Conservation (phyloP, 2,797 vertebrate genomes). For the Serranus cabrilla region DNA sequence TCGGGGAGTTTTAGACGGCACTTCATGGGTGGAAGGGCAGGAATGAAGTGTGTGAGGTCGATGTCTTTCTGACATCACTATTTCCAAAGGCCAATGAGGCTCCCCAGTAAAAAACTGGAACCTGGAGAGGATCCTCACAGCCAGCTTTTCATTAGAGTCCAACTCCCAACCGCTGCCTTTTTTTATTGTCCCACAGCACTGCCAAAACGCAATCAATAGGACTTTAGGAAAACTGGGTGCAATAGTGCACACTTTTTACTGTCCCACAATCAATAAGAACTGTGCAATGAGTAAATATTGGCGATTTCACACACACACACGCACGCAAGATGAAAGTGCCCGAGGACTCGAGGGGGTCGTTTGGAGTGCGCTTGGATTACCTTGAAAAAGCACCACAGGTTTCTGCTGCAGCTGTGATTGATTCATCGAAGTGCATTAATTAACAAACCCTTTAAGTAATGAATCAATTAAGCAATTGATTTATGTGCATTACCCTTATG, state of each 20-base stretch:
- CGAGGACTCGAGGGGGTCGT: conserved; percentile 56
- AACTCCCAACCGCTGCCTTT: conserved; percentile 31
- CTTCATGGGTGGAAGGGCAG: conserved; percentile 65
- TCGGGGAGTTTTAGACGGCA: conserved; percentile 50
- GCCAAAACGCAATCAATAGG: conserved; percentile 78
- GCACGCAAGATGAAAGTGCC: conserved; percentile 39
- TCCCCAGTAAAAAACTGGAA: conserved; percentile 53
- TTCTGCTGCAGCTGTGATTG: conserved; percentile 68
- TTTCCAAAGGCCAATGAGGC: conserved; percentile 65
- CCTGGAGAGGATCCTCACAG: conserved; percentile 42
- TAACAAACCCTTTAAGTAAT: conserved; percentile 77
- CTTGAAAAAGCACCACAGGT: conserved; percentile 61
- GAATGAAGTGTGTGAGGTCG: conserved; percentile 69
- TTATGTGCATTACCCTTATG: conserved; percentile 67
- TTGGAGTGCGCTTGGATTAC: conserved; percentile 60
- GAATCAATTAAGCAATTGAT: conserved; percentile 81
- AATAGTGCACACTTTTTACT: conserved; percentile 76
- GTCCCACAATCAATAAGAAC: conserved; percentile 72
- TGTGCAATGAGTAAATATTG: conserved; percentile 62
- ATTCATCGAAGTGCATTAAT: conserved; percentile 79
- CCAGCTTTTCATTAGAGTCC: conserved; percentile 71
- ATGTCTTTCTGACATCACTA: conserved; percentile 70
- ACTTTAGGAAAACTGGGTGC: conserved; percentile 78
- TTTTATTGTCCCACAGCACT: conserved; percentile 70
- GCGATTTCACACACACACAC: conserved; percentile 22